Evolutionary conservation across 2,888 invertebrate species (phyloP), one percentile per base, ranked within the genome.

Genomic region (Xestia sexstrigata): DNA sequence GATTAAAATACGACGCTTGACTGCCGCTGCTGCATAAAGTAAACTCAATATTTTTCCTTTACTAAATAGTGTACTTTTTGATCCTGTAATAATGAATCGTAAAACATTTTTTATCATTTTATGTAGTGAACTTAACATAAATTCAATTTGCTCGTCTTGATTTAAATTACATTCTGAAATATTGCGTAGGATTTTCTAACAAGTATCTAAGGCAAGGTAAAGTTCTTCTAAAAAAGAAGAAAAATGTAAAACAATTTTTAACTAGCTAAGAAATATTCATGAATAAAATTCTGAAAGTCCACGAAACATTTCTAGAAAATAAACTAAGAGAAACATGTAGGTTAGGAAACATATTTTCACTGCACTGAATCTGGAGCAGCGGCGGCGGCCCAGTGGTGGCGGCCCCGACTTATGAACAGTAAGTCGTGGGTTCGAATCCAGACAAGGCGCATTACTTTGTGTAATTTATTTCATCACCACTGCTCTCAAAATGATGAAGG

Each of bases 1-100:
- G 70, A 78, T 81, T 83, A 78, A 81, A 81, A 70, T 63, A 83
- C 49, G 58, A 77, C 78, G 67, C 83, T 70, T 68, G 45, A 20
- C 62, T 70, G 55, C 83, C 30, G 15, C 62, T 8, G 23, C 17
- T 6, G 39, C 65, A 60, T 35, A 67, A 49, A 62, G 35, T 42
- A 23, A 42, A 70, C 49, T 80, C 62, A 82, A 35, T 77, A 55
- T 9, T 39, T 63, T 26, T 0, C 23, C n/a, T 75, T 52, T 67
- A 42, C 23, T 17, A 42, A 20, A 55, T n/a, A 58, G 20, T 7
- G 39, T 42, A 52, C 15, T 39, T 60, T 60, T 45, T 45, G 1
- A 45, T 17, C 11, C 52, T 23, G 11, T 55, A 35, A 30, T 26
- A 47, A 58, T 23, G 13, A 47, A 47, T 17, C 55, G 5, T 42